phyloP scores from a whole-genome alignment of 2,888 invertebrate genomes.

The Drosophila glabriapex region DNA sequence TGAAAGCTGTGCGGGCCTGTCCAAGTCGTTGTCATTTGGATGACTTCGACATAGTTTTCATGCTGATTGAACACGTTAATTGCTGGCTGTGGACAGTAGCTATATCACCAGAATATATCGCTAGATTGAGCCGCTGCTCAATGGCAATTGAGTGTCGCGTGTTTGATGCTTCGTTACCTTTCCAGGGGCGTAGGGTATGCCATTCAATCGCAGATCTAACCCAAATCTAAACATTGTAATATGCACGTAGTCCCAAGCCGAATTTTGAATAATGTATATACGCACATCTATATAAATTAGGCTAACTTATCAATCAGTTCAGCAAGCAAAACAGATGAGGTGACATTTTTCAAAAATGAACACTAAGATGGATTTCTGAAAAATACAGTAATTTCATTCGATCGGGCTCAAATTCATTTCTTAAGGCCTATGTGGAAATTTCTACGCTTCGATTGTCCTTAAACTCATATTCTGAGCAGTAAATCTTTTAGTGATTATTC shows the following conservation, averaged over 20 bases:
- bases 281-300: neutral
- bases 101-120: slow-evolving; percentile 55
- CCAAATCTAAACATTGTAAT: neutral
- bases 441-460: neutral
- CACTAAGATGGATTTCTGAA: neutral
- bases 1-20: slow-evolving; percentile 25
- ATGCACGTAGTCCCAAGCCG: slow-evolving; percentile 14
- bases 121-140: slow-evolving; percentile 50
- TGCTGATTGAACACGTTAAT: slow-evolving; percentile 84
- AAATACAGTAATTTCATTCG: neutral
- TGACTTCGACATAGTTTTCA: slow-evolving; percentile 84
- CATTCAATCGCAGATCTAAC: slow-evolving; percentile 6
- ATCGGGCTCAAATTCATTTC: neutral
- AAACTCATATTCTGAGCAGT: neutral
- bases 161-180: slow-evolving; percentile 69
- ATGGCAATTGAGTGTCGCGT: slow-evolving; percentile 77
- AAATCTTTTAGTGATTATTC: neutral
- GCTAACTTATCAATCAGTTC: neutral
- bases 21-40: slow-evolving; percentile 49
- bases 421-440: neutral
- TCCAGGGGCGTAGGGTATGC: slow-evolving; percentile 60
- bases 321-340: neutral
- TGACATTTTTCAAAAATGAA: neutral
- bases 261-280: neutral
- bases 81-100: slow-evolving; percentile 62